Base-by-base conservation (phyloP, 2,888 invertebrate species). In the Chaitophorus viminalis region DNA sequence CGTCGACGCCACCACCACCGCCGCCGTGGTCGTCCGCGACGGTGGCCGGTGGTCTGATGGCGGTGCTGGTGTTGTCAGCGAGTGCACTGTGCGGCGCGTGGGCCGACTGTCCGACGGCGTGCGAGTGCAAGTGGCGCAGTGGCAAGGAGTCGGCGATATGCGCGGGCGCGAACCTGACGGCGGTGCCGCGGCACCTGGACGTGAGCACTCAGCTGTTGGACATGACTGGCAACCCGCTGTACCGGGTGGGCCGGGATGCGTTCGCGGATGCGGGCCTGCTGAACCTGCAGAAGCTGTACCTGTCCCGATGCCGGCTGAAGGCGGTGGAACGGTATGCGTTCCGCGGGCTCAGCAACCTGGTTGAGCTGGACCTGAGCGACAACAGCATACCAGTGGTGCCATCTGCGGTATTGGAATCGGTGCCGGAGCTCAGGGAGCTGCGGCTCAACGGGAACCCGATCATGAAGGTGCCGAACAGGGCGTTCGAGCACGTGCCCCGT, bases 81-180 rank as follows among this genome's bases (percentile, higher is more conserved):
- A 84, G 90, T 92, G 93, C 91, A 91, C 91, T 90, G 90, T 70
- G 70, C 46, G 87, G 81, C 29, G 75, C 87, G n/a, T 46, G 81
- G 75, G 87, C 87, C 72, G 79, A 85, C 33, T 95, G 95, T 91
- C 95, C 95, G 84, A 93, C 93, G 89, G 93, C 94, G 90, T 97
- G 96, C 92, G 95, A 96, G 92, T 96, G 96, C 93, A 96, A 96
- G 92, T 97, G 96, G 96, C 95, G 95, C 91, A 95, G 94, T 91
- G 96, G 96, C 90, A 96, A 96, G 92, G 96, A 96, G 92, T 95
- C 96, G 82, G 96, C 96, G 88, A 93, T 95, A 90, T 97, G 96
- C 92, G 93, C 94, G 90, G 94, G 94, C 91, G 95, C 95, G 89
- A 95, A 95, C 91, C 93, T 96, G 90, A 93, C 94, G 90, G 93